Evolutionary conservation across 2,888 invertebrate species (phyloP).

Genomic region (Kryphioiulus occultus): DNA sequence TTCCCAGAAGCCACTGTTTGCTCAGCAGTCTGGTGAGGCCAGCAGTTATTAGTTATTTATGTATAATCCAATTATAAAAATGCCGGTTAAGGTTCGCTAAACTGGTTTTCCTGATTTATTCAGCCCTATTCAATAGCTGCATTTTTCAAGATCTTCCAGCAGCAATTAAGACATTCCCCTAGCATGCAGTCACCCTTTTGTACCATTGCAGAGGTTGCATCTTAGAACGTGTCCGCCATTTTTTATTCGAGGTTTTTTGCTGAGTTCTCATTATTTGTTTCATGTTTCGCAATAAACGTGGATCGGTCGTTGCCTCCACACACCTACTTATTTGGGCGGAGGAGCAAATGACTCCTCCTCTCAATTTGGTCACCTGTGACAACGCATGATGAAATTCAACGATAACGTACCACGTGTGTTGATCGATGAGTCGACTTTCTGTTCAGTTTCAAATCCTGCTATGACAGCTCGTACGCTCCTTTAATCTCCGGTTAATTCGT

Average conservation of each 20-base stretch:
- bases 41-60: not conserved
- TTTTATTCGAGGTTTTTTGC: not conserved
- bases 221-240: not conserved
- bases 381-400: not conserved
- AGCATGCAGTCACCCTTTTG: not conserved
- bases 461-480: not conserved
- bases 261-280: not conserved
- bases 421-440: not conserved
- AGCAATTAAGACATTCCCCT: slow-evolving; percentile 9
- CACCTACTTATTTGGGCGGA: not conserved
- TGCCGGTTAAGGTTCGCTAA: not conserved
- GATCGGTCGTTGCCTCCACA: slow-evolving; percentile 18
- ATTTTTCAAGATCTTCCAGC: not conserved
- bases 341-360: not conserved
- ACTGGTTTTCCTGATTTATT: slow-evolving; percentile 9
- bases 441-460: not conserved
- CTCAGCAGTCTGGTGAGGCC: not conserved
- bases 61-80: not conserved
- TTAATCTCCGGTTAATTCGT: no score
- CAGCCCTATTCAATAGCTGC: not conserved
- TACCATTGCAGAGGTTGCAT: not conserved
- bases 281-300: not conserved
- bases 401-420: not conserved
- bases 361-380: slow-evolving; percentile 1
- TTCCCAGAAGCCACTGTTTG: not conserved